Evolutionary conservation across 2,113 vertebrate genomes (phyloP).

Genomic region (Elephas maximus): DNA sequence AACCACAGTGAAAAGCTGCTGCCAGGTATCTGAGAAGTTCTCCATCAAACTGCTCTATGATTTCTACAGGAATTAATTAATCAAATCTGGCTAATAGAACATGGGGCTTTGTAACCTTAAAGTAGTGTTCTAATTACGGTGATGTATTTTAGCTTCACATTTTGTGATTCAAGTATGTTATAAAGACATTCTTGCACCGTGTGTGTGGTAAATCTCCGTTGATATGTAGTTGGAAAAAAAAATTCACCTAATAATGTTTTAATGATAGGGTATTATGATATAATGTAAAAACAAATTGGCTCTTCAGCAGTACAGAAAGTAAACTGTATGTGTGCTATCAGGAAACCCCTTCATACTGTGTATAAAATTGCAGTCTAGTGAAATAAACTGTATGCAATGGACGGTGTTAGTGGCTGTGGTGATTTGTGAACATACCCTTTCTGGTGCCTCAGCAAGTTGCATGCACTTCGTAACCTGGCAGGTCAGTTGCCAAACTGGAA

Average conservation of each 20-base stretch:
- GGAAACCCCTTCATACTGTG: slow-evolving; percentile 89
- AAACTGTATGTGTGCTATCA: slow-evolving; percentile 87
- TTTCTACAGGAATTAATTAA: slow-evolving; percentile 64
- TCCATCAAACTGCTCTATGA: slow-evolving; percentile 72
- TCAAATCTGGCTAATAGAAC: slow-evolving; percentile 65
- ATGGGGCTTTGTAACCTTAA: slow-evolving; percentile 75
- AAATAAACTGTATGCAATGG: slow-evolving; percentile 90
- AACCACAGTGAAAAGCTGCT: slow-evolving; percentile 82
- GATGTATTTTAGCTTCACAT: slow-evolving; percentile 86
- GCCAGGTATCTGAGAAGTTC: slow-evolving; percentile 75
- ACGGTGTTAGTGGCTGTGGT: slow-evolving; percentile 71
- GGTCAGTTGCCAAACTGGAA: neutral
- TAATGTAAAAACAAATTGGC: slow-evolving; percentile 85
- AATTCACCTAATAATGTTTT: slow-evolving; percentile 86
- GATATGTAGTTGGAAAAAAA: slow-evolving; percentile 84
- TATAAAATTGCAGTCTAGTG: slow-evolving; percentile 90
- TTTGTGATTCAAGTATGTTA: slow-evolving; percentile 84
- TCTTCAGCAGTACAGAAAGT: slow-evolving; percentile 87
- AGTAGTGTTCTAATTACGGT: slow-evolving; percentile 85
- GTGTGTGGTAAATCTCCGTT: slow-evolving; percentile 87
- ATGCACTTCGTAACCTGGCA: neutral
- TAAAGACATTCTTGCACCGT: slow-evolving; percentile 86
- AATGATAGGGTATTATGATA: slow-evolving; percentile 88
- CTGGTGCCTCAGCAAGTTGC: neutral
- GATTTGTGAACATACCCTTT: neutral